Evolutionary conservation across 2,113 vertebrate species (phyloP).

Genomic region (Trachemys scripta): DNA sequence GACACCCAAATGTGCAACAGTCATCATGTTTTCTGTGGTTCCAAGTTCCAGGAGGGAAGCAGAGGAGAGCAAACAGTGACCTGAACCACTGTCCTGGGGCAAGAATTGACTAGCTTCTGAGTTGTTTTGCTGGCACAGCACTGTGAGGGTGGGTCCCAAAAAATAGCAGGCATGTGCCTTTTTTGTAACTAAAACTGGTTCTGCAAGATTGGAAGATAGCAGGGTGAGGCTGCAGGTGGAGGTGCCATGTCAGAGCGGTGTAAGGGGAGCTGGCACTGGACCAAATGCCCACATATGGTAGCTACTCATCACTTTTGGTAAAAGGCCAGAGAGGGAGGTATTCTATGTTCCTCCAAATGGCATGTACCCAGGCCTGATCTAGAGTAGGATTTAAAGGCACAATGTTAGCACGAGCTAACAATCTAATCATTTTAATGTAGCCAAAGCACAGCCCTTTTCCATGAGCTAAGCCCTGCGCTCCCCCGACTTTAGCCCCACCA

Average conservation of each 20-base stretch:
- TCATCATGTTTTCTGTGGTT: neutral
- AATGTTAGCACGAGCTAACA: neutral
- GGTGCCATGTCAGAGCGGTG: neutral
- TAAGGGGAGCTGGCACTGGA: neutral
- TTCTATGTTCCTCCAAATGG: neutral
- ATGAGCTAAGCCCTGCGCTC: no score
- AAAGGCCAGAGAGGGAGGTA: neutral
- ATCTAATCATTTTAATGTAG: neutral
- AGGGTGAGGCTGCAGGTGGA: neutral
- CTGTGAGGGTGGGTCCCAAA: neutral
- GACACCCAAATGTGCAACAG: neutral
- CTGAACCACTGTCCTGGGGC: neutral
- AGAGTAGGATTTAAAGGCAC: neutral
- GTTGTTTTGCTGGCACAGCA: neutral
- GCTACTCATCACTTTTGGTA: neutral
- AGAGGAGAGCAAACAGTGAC: neutral
- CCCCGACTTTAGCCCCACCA: neutral
- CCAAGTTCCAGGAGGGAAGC: neutral
- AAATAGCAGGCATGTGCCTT: neutral
- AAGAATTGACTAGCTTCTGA: neutral
- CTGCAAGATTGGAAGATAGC: neutral
- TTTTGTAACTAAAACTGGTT: neutral
- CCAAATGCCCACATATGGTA: neutral
- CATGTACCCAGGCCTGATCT: no score
- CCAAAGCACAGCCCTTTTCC: neutral